Conservation (phyloP, 2,888 invertebrate species). For the Dendrolimus houi region DNA sequence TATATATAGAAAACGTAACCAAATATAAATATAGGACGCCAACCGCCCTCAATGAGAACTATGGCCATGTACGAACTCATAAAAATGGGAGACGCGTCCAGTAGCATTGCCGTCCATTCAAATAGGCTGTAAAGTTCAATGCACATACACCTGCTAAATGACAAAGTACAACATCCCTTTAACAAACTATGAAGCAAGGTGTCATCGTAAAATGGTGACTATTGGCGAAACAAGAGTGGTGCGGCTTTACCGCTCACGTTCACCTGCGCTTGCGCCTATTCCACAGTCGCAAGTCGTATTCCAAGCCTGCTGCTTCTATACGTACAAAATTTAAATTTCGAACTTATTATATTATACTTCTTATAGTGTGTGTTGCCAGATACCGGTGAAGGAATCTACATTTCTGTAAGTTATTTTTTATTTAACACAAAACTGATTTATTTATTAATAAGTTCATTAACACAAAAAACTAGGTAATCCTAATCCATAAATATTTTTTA, state of each 20-base stretch:
- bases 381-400: conserved; percentile 25
- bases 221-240: conserved; percentile 63
- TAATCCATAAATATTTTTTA: too few relatives aligned
- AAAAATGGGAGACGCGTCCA: conserved; percentile 41
- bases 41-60: not conserved
- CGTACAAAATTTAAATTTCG: conserved; percentile 29
- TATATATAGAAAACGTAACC: not conserved
- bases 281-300: conserved; percentile 55
- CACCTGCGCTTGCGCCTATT: conserved; percentile 58
- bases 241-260: conserved; percentile 55
- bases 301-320: conserved; percentile 34
- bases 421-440: not conserved
- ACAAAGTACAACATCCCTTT: conserved; percentile 31
- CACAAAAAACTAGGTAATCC: too few relatives aligned
- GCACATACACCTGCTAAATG: conserved; percentile 57
- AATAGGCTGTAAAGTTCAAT: conserved; percentile 66
- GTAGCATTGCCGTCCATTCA: conserved; percentile 30
- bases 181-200: conserved; percentile 29
- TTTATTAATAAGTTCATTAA: too few relatives aligned
- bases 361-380: conserved; percentile 47
- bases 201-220: conserved; percentile 36
- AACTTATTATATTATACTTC: conserved; percentile 12
- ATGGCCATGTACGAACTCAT: conserved; percentile 16
- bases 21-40: not conserved
- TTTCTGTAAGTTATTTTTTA: conserved; percentile 21